A percentile compares a stretch with the other conserved stretches of the same genome.
phyloP scores from a whole-genome alignment of 2,113 vertebrate species.

The Cygnus atratus region DNA sequence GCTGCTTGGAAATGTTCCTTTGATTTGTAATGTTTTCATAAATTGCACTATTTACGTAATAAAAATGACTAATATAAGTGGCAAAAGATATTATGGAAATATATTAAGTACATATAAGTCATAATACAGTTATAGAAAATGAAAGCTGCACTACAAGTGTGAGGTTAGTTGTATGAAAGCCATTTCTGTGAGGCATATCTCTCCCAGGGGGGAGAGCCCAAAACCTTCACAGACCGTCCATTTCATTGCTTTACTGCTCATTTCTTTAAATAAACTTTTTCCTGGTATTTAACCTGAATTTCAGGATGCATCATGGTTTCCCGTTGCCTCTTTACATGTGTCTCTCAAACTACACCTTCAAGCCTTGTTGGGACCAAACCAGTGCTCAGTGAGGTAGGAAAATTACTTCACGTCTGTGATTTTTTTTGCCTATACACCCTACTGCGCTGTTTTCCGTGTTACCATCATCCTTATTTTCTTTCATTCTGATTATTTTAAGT shows the following conservation, averaged over 20 bases:
- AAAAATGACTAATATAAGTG: neutral
- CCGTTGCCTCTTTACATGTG: neutral
- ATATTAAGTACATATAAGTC: neutral
- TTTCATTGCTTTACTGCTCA: neutral
- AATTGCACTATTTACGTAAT: neutral
- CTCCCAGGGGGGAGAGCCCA: neutral
- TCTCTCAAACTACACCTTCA: neutral
- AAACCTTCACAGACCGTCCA: neutral
- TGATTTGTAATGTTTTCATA: neutral
- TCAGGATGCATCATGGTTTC: neutral
- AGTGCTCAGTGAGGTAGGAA: neutral
- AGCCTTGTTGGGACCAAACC: neutral
- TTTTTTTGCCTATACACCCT: neutral
- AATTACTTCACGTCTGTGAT: neutral
- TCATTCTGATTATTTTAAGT: neutral
- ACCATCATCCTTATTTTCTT: neutral
- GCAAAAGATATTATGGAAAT: neutral
- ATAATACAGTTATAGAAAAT: neutral
- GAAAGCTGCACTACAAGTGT: fast-evolving
- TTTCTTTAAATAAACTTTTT: neutral
- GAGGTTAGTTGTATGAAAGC: neutral
- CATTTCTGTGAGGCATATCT: neutral
- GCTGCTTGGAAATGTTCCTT: neutral
- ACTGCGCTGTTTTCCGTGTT: neutral
- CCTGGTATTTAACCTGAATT: neutral